Evolutionary conservation across 2,113 vertebrate species (phyloP), one percentile per base, ranked within the genome.

Genomic region (Willisornis vidua): DNA sequence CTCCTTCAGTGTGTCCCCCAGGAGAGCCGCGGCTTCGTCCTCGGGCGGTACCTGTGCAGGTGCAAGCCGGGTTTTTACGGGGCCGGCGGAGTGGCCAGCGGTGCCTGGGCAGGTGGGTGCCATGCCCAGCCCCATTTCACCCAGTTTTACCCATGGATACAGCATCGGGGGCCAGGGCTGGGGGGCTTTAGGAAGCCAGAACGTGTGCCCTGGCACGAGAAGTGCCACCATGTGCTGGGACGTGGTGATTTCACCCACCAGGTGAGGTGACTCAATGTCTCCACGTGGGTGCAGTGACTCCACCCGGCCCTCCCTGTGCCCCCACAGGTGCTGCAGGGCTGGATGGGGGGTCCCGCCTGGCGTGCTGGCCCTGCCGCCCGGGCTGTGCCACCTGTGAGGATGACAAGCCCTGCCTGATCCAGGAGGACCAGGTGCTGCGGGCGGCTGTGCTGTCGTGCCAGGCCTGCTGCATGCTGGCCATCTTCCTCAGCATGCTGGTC

Each of bases 401-500:
- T 20, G 97, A 98, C 28, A 49, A 96, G 1, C 99, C 99, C 1
- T 99, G 99, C 95, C 94, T 98, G 96, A 98, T 98, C 37, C 98
- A 99, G 95, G 98, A 99, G 97, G 98, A 98, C 88, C 90, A 61
- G 94, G 97, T 80, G 0, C 97, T 99, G 66, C 96, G 99, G 86
- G 95, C 97, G 0, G 96, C 95, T 0, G 96, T 99, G 57, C 91
- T 99, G 78, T 92, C 98, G 22, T 96, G 98, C 71, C 99, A 99
- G 97, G 98, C 98, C 4, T 96, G 98, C 97, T 99, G 99, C 97
- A 99, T 99, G 99, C 48, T 98, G 67, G 98, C 98, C 4, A 96
- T 99, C 95, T 99, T 99, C 80, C 94, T 99, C 97, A 98, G 98
- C 97, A 99, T 99, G 99, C 95, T 99, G 87, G 51, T 97, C 54